Evolutionary conservation across 2,797 vertebrate genomes (phyloP), one percentile per base, ranked within the genome.

Genomic region (Furcifer pardalis): DNA sequence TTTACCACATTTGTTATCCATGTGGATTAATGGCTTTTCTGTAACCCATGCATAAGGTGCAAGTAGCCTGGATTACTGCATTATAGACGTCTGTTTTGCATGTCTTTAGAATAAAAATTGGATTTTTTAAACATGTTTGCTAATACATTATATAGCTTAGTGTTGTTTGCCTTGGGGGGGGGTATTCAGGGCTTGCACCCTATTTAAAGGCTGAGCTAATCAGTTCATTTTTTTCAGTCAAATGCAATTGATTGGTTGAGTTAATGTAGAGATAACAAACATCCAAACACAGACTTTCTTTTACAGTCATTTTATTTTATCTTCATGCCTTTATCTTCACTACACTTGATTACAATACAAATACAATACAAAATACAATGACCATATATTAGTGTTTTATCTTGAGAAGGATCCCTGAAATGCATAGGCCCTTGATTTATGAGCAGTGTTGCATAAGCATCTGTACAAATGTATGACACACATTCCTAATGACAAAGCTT

Each of bases 281-380:
- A 80, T 62, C 79, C 74, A 69, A n/a, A 69, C 84, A 88, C 84
- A 0, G 60, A 84, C 62, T 90, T 88, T 83, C 89, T 89, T 83
- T 88, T 91, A 92, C 87, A 91, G 91, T 79, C 88, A 88, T 88
- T 95, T 95, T 95, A 94, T 95, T 95, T 60, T 92, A 88, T 93
- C 87, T 91, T 92, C 94, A 96, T 96, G 94, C 91, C 88, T 92
- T 91, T 93, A 94, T 89, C 77, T 89, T 94, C 89, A 93, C 91
- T 94, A 94, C 91, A 94, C 91, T 92, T 91, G 89, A 90, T 93
- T 95, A 92, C 94, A 93, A 93, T 95, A 94, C 92, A 95, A 91
- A 95, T 92, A 94, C 92, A 93, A 94, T 95, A 96, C 90, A 95
- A 96, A 96, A 95, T 94, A 95, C 84, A 93, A 92, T 92, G 86